Evolutionary conservation across 2,113 vertebrate genomes (phyloP).

Genomic region (Heptranchias perlo): DNA sequence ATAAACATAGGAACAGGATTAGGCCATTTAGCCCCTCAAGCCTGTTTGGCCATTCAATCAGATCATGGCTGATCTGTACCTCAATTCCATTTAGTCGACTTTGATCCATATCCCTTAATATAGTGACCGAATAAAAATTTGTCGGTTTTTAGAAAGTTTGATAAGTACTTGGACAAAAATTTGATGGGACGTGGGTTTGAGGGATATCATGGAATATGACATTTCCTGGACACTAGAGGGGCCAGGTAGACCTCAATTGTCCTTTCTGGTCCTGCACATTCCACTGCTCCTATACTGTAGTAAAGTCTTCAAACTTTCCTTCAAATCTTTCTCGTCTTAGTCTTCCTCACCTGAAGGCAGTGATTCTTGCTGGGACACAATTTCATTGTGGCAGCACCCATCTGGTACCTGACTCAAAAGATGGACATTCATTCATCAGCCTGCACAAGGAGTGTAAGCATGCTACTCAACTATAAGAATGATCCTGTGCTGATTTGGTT

Average conservation of each 20-base stretch:
- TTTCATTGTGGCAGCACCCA: not conserved
- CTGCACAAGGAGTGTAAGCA: not conserved
- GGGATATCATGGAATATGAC: not conserved
- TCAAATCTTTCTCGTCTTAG: not conserved
- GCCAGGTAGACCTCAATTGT: not conserved
- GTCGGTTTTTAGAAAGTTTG: not conserved
- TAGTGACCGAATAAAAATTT: not conserved
- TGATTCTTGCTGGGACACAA: not conserved
- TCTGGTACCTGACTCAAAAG: not conserved
- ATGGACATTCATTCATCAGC: not conserved
- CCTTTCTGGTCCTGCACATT: not conserved
- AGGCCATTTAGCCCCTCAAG: not conserved
- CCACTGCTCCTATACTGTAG: not conserved
- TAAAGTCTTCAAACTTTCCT: not conserved
- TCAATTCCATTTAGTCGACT: not conserved
- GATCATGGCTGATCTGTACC: not conserved
- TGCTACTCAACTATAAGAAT: not conserved
- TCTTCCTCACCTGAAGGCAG: not conserved
- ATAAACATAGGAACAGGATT: not conserved
- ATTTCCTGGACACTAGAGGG: not conserved
- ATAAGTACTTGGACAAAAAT: not conserved
- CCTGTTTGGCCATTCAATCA: not conserved
- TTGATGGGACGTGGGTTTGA: not conserved
- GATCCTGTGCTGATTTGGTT: not conserved
- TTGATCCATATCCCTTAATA: not conserved